Base-by-base conservation (phyloP, 2,888 invertebrate species). In the Polyommatus iphigenia region DNA sequence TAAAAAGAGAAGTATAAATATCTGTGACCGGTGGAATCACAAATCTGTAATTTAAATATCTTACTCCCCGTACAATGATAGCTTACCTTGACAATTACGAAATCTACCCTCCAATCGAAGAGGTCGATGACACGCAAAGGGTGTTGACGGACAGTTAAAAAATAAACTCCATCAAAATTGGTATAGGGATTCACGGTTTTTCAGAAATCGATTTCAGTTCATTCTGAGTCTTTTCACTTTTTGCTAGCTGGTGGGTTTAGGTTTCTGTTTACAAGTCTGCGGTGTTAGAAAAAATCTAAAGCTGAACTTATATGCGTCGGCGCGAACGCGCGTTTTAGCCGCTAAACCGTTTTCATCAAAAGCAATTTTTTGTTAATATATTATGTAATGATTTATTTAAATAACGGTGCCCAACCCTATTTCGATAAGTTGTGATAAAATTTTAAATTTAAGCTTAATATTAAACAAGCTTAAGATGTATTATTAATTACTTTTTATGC, bases 151-250 rank as follows among this genome's bases (percentile, higher is more conserved):
- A 72, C 72, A 41, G 71, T 71, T 71, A 71, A 50, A 75, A 75
- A 75, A 75, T 75, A 75, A 72, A 50, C 75, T 75, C 54, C 29
- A 75, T 29, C 75, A 50, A 75, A 75, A 54, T 75, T 75, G 50
- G 6, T 29, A 54, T 50, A 54, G 75, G 54, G 50, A 54, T 50
- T 20, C 67, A 67, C 67, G 67, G 67, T 67, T 29, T 67, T 67
- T 32, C 67, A 29, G 67, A 67, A 67, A 67, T 67, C 67, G 67
- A 67, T 67, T 67, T 67, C 67, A 67, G 32, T 67, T 67, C 15
- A 67, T 67, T 67, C 29, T 67, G 67, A 29, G 18, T 67, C 18
- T 67, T 15, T 67, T 67, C 67, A 15, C 67, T 29, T 67, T 67
- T 67, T 67, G 29, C 18, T 13, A 29, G 29, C 67, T 67, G 24